A percentile compares a stretch with the other conserved stretches of the same genome.
These are phyloP conservation scores for Falco peregrinus DNA, from an alignment of 2,797 vertebrate species.

Conservation along the genomic window DNA sequence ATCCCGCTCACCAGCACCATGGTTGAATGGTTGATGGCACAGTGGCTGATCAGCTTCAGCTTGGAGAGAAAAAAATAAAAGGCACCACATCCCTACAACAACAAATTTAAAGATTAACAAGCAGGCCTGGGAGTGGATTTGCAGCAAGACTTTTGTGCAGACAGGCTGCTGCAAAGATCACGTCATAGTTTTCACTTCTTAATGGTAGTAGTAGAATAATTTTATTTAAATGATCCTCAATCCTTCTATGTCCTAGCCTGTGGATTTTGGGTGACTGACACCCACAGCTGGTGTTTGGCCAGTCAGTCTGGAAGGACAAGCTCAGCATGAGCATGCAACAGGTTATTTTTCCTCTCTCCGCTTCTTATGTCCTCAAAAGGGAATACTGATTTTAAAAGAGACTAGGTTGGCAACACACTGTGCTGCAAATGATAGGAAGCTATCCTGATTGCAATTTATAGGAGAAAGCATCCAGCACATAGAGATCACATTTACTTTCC, in stretches of 20 bases:
- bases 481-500: background rate
- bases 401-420: background rate
- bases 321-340: background rate
- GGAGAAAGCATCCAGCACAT: background rate
- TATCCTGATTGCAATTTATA: background rate
- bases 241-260: background rate
- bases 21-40: too few relatives aligned
- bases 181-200: background rate
- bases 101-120: background rate
- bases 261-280: background rate
- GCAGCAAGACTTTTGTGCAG: background rate
- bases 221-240: background rate
- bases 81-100: background rate
- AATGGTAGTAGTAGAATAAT: background rate
- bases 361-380: background rate
- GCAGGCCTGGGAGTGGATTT: background rate
- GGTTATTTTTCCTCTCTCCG: background rate
- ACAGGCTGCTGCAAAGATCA: background rate
- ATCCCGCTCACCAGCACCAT: background rate
- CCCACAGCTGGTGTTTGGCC: background rate
- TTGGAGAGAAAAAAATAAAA: background rate
- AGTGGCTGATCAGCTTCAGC: background rate
- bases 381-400: background rate
- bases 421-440: background rate
- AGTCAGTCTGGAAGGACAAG: background rate